phyloP scores from a whole-genome alignment of 2,113 vertebrate species.

The Speoplatyrhinus poulsoni region DNA sequence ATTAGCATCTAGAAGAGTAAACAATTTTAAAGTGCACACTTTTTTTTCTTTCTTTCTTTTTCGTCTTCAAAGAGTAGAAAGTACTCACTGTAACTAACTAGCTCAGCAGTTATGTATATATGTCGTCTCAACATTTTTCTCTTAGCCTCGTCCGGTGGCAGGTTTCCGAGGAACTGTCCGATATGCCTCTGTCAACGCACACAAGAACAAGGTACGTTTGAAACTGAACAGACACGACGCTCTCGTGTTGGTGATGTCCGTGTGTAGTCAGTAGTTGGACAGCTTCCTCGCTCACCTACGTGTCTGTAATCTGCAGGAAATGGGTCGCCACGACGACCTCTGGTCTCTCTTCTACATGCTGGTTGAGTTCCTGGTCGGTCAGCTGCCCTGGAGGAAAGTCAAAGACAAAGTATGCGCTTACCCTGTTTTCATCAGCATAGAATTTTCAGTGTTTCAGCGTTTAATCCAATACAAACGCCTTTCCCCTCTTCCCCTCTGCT shows the following conservation, averaged over 20 bases:
- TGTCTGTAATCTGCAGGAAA: conserved; percentile 81
- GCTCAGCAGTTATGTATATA: conserved; percentile 12
- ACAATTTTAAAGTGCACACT: too few relatives aligned
- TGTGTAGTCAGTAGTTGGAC: background rate
- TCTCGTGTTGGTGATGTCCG: background rate
- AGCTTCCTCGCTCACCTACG: background rate
- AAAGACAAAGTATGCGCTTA: conserved; percentile 89
- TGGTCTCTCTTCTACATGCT: conserved; percentile 99
- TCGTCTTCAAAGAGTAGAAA: background rate
- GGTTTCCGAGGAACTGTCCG: conserved; percentile 96
- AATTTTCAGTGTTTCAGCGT: background rate
- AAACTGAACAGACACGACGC: background rate
- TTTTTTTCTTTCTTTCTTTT: too few relatives aligned
- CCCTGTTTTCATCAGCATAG: background rate
- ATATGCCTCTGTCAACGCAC: conserved; percentile 95
- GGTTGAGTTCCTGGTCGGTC: conserved; percentile 95
- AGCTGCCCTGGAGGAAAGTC: conserved; percentile 98
- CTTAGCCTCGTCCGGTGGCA: conserved; percentile 91
- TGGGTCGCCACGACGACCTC: conserved; percentile 97
- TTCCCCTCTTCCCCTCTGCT: conserved; percentile 2
- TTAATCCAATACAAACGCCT: background rate
- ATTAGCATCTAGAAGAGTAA: too few relatives aligned
- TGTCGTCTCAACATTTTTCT: conserved; percentile 22
- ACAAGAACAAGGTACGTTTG: conserved; percentile 89
- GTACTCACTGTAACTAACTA: background rate